Conservation (phyloP, 2,113 vertebrate species). For the Lepidothrix coronata region DNA sequence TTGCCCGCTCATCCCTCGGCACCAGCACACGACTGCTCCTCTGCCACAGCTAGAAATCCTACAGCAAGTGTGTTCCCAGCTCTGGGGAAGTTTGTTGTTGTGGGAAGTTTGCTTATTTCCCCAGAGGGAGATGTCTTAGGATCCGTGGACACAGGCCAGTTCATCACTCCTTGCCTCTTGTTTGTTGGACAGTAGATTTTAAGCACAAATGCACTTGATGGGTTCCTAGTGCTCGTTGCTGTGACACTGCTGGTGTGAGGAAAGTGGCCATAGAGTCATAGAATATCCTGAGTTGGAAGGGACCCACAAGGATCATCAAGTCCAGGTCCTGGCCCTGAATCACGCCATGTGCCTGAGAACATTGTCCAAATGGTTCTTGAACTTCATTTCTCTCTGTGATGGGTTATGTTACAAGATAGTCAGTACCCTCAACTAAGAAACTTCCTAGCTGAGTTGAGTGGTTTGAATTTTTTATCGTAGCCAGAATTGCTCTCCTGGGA, state of each 20-base stretch:
- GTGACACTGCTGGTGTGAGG: neutral
- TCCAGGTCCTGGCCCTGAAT: neutral
- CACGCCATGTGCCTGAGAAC: neutral
- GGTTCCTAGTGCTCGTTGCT: neutral
- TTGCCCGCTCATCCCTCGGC: neutral
- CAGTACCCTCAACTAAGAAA: neutral
- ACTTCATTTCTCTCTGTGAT: neutral
- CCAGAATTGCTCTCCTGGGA: neutral
- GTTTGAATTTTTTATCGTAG: neutral
- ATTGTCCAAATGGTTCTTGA: neutral
- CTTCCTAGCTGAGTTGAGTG: neutral
- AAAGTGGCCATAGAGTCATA: neutral
- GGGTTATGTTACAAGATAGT: neutral
- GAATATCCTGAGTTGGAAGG: neutral
- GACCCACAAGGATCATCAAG: neutral
- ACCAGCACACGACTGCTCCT: neutral
- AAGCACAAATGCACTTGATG: neutral
- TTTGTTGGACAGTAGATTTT: neutral
- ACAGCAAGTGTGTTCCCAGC: fast-evolving
- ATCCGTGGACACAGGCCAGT: neutral
- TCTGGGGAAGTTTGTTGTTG: neutral
- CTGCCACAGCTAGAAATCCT: neutral
- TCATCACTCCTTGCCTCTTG: neutral
- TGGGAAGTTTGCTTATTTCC: neutral
- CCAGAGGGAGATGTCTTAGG: neutral